Evolutionary conservation across 2,797 vertebrate genomes (phyloP).

Genomic region (Falco rusticolus): DNA sequence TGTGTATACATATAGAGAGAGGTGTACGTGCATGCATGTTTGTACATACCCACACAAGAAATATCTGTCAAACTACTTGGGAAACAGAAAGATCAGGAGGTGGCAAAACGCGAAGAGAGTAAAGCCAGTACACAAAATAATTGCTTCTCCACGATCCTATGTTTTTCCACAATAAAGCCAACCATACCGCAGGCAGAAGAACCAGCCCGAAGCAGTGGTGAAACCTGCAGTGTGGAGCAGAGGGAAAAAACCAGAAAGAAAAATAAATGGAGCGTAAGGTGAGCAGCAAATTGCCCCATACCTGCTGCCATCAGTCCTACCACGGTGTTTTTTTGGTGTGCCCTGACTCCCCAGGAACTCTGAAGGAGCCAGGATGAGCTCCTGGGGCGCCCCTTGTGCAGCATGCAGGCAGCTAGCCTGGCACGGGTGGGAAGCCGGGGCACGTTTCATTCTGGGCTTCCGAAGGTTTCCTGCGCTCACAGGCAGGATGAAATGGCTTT

Average conservation of each 20-base stretch:
- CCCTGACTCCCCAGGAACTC: not conserved
- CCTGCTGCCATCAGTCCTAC: not conserved
- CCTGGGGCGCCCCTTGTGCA: not conserved
- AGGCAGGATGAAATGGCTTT: not conserved
- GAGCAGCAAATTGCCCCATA: not conserved
- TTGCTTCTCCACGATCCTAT: not conserved
- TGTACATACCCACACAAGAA: not conserved
- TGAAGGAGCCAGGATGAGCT: not conserved
- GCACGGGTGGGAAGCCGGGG: not conserved
- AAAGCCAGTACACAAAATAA: not conserved
- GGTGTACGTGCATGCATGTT: not conserved
- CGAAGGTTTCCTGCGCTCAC: not conserved
- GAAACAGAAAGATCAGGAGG: not conserved
- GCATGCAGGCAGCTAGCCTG: too few species aligned
- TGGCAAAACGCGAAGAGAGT: not conserved
- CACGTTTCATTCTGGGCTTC: not conserved
- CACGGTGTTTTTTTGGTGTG: not conserved
- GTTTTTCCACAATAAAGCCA: not conserved
- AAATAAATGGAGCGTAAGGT: not conserved
- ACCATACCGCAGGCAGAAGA: not conserved
- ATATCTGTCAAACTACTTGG: not conserved
- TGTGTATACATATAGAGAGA: not conserved
- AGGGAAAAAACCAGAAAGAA: not conserved
- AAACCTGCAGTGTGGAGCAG: not conserved
- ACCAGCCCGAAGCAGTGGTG: not conserved